Percentiles rank a stretch among this genome's conserved stretches.
Conservation (phyloP, 2,113 vertebrate genomes). For the Cyanoramphus novaezelandiae region DNA sequence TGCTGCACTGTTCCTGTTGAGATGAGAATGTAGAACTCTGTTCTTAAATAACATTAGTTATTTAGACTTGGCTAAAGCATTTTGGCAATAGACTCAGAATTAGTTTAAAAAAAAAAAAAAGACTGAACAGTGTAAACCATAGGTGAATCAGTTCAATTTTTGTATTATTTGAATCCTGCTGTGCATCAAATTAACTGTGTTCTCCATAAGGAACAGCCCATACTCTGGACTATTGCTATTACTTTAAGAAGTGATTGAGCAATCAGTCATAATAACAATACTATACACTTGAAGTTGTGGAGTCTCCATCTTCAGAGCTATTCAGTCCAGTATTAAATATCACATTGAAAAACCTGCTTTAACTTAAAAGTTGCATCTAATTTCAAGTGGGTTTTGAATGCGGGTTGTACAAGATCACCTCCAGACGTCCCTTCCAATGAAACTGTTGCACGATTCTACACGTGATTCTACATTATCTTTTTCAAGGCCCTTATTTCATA, state of each 20-base stretch:
- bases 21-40: neutral
- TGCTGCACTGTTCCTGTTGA: neutral
- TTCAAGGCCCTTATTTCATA: neutral
- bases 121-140: neutral
- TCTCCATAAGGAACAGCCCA: constrained; percentile 67
- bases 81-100: neutral
- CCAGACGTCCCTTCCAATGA: neutral
- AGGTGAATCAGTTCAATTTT: neutral
- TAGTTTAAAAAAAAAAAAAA: neutral
- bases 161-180: constrained; percentile 27
- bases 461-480: neutral
- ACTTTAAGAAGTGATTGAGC: neutral
- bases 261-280: neutral
- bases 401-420: neutral
- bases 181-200: constrained; percentile 49
- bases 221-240: neutral
- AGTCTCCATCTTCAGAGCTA: neutral
- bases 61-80: neutral
- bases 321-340: neutral
- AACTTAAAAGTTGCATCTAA: neutral
- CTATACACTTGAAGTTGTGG: neutral
- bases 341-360: neutral
- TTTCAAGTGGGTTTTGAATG: neutral
- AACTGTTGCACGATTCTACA: neutral
- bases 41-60: neutral